Evolutionary conservation across 1,140 invertebrate species (phyloP).

Genomic region (Pentalonia nigronervosa): DNA sequence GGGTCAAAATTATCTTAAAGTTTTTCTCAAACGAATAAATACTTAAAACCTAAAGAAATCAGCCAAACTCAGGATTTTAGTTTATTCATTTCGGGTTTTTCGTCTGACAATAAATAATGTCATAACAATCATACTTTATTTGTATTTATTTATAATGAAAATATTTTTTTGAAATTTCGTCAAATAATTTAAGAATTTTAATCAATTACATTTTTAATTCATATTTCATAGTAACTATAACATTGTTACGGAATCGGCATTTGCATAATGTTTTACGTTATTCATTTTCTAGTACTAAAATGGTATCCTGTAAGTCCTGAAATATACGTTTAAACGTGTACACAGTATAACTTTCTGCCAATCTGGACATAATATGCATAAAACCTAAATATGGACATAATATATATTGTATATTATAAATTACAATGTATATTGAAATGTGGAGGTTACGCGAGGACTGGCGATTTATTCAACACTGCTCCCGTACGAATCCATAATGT

Average conservation of each 20-base stretch:
- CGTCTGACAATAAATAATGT: neutral
- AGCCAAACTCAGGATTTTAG: neutral
- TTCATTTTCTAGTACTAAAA: neutral
- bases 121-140: neutral
- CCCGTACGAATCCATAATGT: neutral
- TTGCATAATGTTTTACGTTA: neutral
- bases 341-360: neutral
- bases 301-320: neutral
- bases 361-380: neutral
- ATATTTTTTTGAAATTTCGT: neutral
- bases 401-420: neutral
- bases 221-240: neutral
- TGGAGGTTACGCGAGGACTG: neutral
- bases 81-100: neutral
- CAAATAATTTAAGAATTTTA: neutral
- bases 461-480: constrained; percentile 6
- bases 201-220: neutral
- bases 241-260: neutral
- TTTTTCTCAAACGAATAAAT: neutral
- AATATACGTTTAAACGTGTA: neutral
- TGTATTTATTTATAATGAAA: neutral
- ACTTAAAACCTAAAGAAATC: neutral
- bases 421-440: neutral
- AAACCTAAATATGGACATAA: neutral
- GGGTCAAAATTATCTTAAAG: neutral